Evolutionary conservation across 2,113 vertebrate species (phyloP), one percentile per base, ranked within the genome.

Genomic region (Oriolus oriolus): DNA sequence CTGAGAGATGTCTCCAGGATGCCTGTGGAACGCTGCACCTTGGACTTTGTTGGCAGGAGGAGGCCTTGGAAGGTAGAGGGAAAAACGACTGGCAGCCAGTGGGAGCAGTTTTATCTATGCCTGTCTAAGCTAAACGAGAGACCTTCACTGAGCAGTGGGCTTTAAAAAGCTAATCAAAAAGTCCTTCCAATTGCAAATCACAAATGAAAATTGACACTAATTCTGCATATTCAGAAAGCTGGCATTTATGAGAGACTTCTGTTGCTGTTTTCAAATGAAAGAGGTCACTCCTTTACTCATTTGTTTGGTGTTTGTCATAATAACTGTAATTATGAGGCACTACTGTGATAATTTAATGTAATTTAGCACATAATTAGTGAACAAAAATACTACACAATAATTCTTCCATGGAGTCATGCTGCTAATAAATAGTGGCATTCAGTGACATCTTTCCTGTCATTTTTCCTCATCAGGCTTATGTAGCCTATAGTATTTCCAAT

Each of bases 321-420:
- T 96, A 95, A 95, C 91, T 95, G 95, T 96, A 96, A 97, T 97
- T 96, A 95, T 7, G 45, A 97, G 65, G 66, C 87, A 90, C 89
- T 96, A 93, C 69, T 77, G 89, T 71, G 92, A 95, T 92, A 96
- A 94, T 96, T 94, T 96, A 96, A 96, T 96, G 91, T 84, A 93
- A 97, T 96, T 95, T 92, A 97, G 75, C 87, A 93, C 64, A 71
- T 91, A 95, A 96, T 94, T 96, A 96, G 76, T 78, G 81, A 96
- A 95, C 64, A 91, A 92, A 95, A 96, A 84, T 91, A 66, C 91
- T 71, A 50, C 76, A 90, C 42, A 94, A 84, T 89, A 84, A 81
- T 95, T 96, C 78, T 87, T 93, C 42, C 63, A 52, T 44, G 37
- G 59, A 96, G 75, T 57, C 50, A 56, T 69, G 57, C 31, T 85